Evolutionary conservation across 2,113 vertebrate genomes (phyloP).

Genomic region (Protobothrops flavoviridis): DNA sequence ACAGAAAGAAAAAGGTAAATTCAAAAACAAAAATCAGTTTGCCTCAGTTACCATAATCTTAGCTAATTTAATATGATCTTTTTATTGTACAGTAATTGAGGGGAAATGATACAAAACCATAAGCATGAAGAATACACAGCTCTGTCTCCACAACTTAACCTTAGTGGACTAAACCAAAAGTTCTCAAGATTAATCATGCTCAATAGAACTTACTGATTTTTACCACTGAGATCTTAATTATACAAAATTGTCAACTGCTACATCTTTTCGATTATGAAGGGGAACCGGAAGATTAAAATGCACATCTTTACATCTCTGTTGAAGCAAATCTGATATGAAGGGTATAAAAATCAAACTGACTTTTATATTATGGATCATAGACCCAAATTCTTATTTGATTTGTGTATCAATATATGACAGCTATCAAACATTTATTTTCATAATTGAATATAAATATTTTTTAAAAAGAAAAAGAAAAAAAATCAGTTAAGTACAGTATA

Average conservation of each 20-base stretch:
- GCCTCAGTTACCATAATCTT: background rate
- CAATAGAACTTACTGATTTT: background rate
- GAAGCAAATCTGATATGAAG: background rate
- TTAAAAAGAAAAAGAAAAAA: background rate
- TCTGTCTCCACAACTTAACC: background rate
- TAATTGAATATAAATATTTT: background rate
- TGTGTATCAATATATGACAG: background rate
- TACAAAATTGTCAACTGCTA: background rate
- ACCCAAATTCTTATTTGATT: background rate
- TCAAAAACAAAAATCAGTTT: background rate
- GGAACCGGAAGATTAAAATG: background rate
- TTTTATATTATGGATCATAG: background rate
- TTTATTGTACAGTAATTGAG: background rate
- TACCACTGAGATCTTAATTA: background rate
- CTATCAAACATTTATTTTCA: background rate
- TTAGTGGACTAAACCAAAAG: background rate
- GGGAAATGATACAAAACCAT: background rate
- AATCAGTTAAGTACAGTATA: background rate
- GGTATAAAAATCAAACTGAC: background rate
- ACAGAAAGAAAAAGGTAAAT: background rate
- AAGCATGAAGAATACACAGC: background rate
- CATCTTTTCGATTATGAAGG: background rate
- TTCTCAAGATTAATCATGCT: background rate
- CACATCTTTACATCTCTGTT: background rate
- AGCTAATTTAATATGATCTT: background rate